Evolutionary conservation across 1,140 invertebrate species (phyloP).

Genomic region (Microplitis mediator): DNA sequence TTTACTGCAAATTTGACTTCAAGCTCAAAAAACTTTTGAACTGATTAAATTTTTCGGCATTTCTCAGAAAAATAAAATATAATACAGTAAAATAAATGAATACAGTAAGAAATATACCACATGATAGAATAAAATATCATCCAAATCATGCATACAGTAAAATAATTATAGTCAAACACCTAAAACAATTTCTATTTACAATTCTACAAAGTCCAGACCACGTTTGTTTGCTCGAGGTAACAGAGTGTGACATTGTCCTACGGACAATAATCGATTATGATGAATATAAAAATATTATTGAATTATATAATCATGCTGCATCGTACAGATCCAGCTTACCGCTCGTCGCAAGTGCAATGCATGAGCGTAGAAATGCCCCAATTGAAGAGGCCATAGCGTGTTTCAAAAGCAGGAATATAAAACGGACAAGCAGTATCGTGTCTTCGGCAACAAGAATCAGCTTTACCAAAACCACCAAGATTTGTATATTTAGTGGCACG

Average conservation of each 20-base stretch:
- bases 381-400: slow-evolving; percentile 82
- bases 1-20: too few species aligned
- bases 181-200: slow-evolving; percentile 9
- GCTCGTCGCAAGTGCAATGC: slow-evolving; percentile 87
- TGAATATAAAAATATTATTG: neutral
- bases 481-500: slow-evolving; percentile 76
- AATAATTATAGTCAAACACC: neutral
- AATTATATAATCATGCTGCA: neutral
- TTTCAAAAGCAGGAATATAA: slow-evolving; percentile 77
- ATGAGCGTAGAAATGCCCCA: slow-evolving; percentile 83
- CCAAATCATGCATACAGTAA: neutral
- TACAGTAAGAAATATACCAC: neutral
- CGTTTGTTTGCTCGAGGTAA: neutral
- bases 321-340: slow-evolving; percentile 63
- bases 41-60: too few species aligned
- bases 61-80: too few species aligned
- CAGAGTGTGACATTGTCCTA: neutral
- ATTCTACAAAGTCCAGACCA: slow-evolving; percentile 8
- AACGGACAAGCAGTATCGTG: slow-evolving; percentile 83
- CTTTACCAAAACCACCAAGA: slow-evolving; percentile 75
- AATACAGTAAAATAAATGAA: too few species aligned
- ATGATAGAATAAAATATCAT: neutral
- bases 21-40: too few species aligned
- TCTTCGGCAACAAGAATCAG: slow-evolving; percentile 82
- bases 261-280: neutral